Evolutionary conservation across 2,113 vertebrate genomes (phyloP), one percentile per base, ranked within the genome.

Genomic region (Aphyosemion australe): DNA sequence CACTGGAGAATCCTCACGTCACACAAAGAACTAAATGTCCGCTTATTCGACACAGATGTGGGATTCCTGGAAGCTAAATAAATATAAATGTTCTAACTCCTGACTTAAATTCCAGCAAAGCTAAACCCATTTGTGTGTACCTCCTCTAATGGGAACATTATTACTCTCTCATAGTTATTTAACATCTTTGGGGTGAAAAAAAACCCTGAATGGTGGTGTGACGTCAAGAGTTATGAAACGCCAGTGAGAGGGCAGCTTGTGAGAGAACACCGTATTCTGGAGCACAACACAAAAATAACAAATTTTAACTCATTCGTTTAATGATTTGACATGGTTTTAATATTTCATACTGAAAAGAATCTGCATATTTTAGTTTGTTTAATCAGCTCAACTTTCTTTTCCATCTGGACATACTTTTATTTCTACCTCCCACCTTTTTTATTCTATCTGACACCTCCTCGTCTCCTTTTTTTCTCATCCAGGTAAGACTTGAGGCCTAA

Each of bases 131-230:
- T 26, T 26, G 3, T 26, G 26, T 26, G 5, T 16, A 5, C 5
- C 8, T 8, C 12, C 19, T 61, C 13, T 16, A 6, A 49, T 1
- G 1, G 2, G 47, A 69, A 57, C 19, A 4, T 2, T 9, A 19
- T 5, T 7, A 4, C 42, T 65, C 12, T 39, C 9, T 13, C 13
- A 0, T 15, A 12, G 48, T 70, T 78, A 69, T 56, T 58, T 15
- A 68, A 67, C 72, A 20, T 47, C 53, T 81, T 41, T 26, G 47
- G n/a, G n/a, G n/a, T n/a, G n/a, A n/a, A 54, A 53, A 76, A 48
- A 51, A 53, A 76, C 43, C 8, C 19, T 20, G 12, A 61, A 57
- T 18, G 6, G 4, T 15, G 53, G 54, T 51, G 63, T 41, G 72
- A 63, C 11, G 2, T 47, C 14, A 46, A n/a, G 46, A 69, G 48